Base-by-base conservation (phyloP, 2,797 vertebrate genomes). In the Helostoma temminkii region DNA sequence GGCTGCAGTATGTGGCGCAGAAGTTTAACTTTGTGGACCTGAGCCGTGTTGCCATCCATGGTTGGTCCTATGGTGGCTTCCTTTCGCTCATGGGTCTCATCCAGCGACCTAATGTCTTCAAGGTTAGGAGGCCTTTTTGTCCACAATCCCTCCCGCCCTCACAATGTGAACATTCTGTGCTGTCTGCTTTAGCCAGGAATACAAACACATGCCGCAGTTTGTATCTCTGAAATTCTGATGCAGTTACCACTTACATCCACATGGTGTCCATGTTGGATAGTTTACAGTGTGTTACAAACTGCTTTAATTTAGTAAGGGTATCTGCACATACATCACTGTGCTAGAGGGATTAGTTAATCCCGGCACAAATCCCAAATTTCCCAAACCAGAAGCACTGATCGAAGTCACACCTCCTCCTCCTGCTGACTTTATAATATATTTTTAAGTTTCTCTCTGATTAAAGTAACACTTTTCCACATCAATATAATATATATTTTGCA, bases 71-170 rank as follows among this genome's bases (percentile, higher is more conserved):
- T 0, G 97, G 97, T 0, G 97, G 97, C 10, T 99, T 98, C 70
- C 96, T 99, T 3, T 98, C 97, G 24, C 97, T 99, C 84, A 98
- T 99, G 97, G 97, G 97, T 12, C 96, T 99, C 50, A 97, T 98
- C 82, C 98, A 97, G 58, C 95, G 95, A 73, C 97, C 97, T 48
- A 96, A 96, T 0, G 67, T 99, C 85, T 99, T 99, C 90, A 99
- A 98, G 96, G 97, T 98, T 53, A 82, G 81, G 6, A 30, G 1
- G 8, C 21, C 9, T 24, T 6, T 60, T 55, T 0, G 0, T n/a
- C n/a, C n/a, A n/a, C n/a, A n/a, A n/a, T n/a, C n/a, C n/a, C n/a
- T n/a, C n/a, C n/a, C n/a, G n/a, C n/a, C n/a, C n/a, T 45, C 21
- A 46, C 6, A n/a, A n/a, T n/a, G n/a, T n/a, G 6, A 60, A 36